Conservation (phyloP, 2,113 vertebrate species). For the Vidua chalybeata region DNA sequence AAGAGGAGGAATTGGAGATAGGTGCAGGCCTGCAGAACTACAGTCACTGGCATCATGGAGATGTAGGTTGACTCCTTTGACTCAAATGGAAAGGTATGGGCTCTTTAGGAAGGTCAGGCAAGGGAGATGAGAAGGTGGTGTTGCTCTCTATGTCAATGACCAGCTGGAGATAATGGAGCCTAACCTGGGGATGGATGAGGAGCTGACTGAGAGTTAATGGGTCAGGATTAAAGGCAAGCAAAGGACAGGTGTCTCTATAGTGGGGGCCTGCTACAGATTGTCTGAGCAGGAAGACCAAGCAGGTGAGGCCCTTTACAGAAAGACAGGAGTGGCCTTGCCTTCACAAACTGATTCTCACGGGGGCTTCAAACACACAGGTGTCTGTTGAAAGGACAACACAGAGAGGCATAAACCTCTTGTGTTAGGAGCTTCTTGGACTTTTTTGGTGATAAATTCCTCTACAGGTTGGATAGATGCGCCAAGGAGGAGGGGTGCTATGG, state of each 20-base stretch:
- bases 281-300: background rate
- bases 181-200: background rate
- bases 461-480: accelerated
- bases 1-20: background rate
- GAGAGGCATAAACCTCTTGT: background rate
- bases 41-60: background rate
- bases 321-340: no score
- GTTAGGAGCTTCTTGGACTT: background rate
- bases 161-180: background rate
- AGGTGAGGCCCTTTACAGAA: background rate
- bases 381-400: background rate
- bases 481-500: background rate
- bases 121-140: background rate
- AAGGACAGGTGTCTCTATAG: background rate
- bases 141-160: accelerated
- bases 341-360: background rate
- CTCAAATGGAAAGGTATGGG: background rate
- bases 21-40: background rate
- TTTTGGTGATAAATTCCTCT: background rate
- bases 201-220: background rate
- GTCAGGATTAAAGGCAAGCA: background rate
- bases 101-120: background rate
- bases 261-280: background rate
- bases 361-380: background rate
- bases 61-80: background rate